phyloP scores from a whole-genome alignment of 2,797 vertebrate species.

The Erpetoichthys calabaricus region DNA sequence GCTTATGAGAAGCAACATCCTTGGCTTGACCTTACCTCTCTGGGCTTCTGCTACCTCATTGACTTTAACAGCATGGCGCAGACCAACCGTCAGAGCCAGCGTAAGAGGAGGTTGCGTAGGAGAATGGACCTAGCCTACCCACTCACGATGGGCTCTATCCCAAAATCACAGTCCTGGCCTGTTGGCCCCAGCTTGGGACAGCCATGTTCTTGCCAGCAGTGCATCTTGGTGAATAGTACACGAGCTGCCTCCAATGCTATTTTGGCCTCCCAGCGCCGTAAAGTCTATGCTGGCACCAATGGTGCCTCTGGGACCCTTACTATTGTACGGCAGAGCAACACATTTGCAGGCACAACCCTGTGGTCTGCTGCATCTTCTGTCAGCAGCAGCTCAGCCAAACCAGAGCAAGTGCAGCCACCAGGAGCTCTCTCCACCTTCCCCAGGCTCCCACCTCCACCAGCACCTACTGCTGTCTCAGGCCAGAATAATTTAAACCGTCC shows the following conservation, averaged over 20 bases:
- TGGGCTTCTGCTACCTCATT: slow-evolving; percentile 92
- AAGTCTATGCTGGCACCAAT: slow-evolving; percentile 41
- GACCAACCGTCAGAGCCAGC: slow-evolving; percentile 85
- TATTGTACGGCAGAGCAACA: slow-evolving; percentile 69
- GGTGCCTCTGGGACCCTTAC: slow-evolving; percentile 31
- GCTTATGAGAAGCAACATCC: slow-evolving; percentile 97
- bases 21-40: slow-evolving; percentile 86
- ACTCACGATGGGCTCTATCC: slow-evolving; percentile 86
- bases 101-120: slow-evolving; percentile 73
- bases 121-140: slow-evolving; percentile 92
- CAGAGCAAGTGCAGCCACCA: slow-evolving; percentile 48
- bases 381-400: slow-evolving; percentile 40
- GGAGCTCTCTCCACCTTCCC: slow-evolving; percentile 41
- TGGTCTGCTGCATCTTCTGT: slow-evolving; percentile 56
- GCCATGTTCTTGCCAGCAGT: slow-evolving; percentile 82
- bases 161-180: slow-evolving; percentile 91
- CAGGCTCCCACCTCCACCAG: slow-evolving; percentile 43
- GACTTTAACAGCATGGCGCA: slow-evolving; percentile 94
- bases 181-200: slow-evolving; percentile 75
- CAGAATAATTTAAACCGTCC: slow-evolving; percentile 94
- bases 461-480: slow-evolving; percentile 53
- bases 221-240: slow-evolving; percentile 82
- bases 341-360: slow-evolving; percentile 61
- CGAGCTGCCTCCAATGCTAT: slow-evolving; percentile 84
- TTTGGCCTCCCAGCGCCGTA: slow-evolving; percentile 75